phyloP scores from a whole-genome alignment of 2,113 vertebrate genomes.

The Corythornis cristatus region DNA sequence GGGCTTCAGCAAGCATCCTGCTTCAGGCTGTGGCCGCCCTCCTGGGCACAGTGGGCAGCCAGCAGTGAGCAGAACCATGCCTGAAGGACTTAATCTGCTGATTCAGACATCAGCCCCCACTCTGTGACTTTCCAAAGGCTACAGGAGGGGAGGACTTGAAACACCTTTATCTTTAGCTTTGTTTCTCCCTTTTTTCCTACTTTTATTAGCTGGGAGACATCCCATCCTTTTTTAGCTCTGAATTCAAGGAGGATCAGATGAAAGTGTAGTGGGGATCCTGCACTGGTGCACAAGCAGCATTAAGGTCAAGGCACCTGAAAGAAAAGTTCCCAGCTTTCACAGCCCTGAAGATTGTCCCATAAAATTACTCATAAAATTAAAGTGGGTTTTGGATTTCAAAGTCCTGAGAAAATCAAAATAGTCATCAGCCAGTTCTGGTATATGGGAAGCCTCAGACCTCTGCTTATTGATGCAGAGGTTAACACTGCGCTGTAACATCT shows the following conservation, averaged over 20 bases:
- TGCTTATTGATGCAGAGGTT: background rate
- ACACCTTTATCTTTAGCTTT: constrained; percentile 25
- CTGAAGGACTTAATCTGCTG: constrained; percentile 6
- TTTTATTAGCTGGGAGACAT: constrained; percentile 39
- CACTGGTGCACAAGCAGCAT: background rate
- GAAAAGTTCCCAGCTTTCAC: constrained; percentile 13
- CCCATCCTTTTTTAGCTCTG: constrained; percentile 5
- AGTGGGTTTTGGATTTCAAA: constrained; percentile 21
- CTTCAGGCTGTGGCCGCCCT: background rate
- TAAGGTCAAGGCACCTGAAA: constrained; percentile 47
- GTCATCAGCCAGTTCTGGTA: background rate
- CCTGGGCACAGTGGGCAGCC: fast-evolving
- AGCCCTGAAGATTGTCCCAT: constrained; percentile 17
- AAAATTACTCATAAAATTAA: constrained; percentile 66
- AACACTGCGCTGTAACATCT: background rate
- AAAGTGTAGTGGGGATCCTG: background rate
- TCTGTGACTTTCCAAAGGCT: background rate
- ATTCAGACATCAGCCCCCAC: background rate
- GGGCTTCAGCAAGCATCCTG: fast-evolving
- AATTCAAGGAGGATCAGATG: constrained; percentile 14
- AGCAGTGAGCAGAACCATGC: background rate
- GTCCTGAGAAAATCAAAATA: constrained; percentile 13
- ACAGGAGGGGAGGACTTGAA: background rate
- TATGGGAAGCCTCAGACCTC: background rate
- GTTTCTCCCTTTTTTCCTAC: background rate